Percentiles rank a stretch among this genome's conserved stretches.
These are phyloP conservation scores for Myzus persicae DNA, from an alignment of 1,140 invertebrate genomes.

Conservation along the genomic window DNA sequence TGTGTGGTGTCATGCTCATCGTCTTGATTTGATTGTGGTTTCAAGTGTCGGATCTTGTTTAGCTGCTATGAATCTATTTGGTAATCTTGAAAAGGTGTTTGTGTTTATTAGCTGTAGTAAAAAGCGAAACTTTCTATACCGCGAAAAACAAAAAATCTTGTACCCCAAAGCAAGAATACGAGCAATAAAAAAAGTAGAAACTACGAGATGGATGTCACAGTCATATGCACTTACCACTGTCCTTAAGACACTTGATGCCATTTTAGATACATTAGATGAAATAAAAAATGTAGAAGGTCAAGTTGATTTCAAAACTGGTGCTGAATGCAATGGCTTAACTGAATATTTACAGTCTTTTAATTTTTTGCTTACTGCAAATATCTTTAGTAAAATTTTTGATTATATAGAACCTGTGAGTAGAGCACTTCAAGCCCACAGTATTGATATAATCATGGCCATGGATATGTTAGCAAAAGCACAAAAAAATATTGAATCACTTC, in stretches of 20 bases:
- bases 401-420: neutral
- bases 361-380: neutral
- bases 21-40: slow-evolving; percentile 59
- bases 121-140: neutral
- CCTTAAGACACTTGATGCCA: neutral
- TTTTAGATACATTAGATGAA: slow-evolving; percentile 17
- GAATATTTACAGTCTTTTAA: neutral
- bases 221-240: neutral
- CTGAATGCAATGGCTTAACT: neutral
- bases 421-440: neutral
- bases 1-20: slow-evolving; percentile 60
- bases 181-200: neutral
- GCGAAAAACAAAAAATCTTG: neutral
- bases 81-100: neutral
- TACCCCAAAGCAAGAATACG: neutral
- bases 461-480: neutral
- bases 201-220: neutral
- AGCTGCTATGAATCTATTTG: neutral
- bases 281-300: neutral
- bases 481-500: neutral
- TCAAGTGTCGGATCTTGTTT: neutral
- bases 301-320: neutral
- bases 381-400: neutral
- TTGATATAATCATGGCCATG: slow-evolving; percentile 6
- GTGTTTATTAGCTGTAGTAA: neutral